phyloP scores from a whole-genome alignment of 2,888 invertebrate genomes.

The Hydraecia micacea region DNA sequence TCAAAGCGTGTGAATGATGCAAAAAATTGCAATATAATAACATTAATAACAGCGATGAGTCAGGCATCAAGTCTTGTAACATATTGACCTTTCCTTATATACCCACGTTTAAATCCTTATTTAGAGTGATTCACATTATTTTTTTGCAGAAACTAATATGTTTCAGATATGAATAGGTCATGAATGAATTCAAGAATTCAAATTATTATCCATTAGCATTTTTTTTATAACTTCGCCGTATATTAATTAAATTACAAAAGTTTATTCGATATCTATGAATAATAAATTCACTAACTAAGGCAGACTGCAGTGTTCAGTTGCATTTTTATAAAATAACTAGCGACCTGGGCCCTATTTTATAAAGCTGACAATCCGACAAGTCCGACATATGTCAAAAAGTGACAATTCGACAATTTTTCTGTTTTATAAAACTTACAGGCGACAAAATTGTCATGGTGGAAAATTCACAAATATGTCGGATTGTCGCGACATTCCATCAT shows the following conservation, averaged over 20 bases:
- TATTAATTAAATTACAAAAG: background rate
- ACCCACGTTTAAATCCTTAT: conserved; percentile 33
- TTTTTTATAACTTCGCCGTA: background rate
- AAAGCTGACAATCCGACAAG: too few relatives aligned
- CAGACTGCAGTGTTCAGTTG: background rate
- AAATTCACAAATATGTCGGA: too few relatives aligned
- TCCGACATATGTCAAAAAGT: too few relatives aligned
- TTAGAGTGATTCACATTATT: conserved; percentile 32
- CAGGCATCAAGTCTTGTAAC: conserved; percentile 29
- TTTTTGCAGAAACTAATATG: conserved; percentile 35
- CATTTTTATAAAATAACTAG: too few relatives aligned
- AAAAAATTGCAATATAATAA: conserved; percentile 46
- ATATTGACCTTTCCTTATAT: conserved; percentile 56
- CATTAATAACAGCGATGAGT: conserved; percentile 44
- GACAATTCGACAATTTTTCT: too few relatives aligned
- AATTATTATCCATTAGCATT: background rate
- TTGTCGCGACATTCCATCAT: too few relatives aligned
- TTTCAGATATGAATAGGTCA: conserved; percentile 4
- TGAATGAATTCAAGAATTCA: background rate
- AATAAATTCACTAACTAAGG: background rate
- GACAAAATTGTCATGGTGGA: too few relatives aligned
- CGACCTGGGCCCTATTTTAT: too few relatives aligned
- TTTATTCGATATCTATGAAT: background rate
- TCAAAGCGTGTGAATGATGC: conserved; percentile 57
- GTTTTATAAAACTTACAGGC: too few relatives aligned